A percentile compares a stretch with the other conserved stretches of the same genome.
Conservation (phyloP, 2,797 vertebrate species). For the Synaphobranchus kaupii region DNA sequence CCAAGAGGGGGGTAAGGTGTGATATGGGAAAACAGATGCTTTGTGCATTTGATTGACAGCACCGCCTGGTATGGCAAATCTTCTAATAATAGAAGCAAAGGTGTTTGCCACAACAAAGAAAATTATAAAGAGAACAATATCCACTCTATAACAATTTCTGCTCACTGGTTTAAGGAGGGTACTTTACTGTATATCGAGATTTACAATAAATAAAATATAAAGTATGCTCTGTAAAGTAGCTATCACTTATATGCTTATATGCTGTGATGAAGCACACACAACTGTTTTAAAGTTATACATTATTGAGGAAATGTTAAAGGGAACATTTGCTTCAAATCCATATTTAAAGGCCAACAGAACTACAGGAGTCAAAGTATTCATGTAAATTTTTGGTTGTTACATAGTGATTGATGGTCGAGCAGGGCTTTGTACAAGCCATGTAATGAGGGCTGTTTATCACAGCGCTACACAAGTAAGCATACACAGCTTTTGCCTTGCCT, state of each 20-base stretch:
- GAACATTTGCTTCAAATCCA: not conserved
- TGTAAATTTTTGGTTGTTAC: not conserved
- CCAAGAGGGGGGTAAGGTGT: not conserved
- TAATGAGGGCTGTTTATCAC: constrained; percentile 17
- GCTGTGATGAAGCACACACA: not conserved
- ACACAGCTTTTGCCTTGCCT: not conserved
- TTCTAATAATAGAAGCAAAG: constrained; percentile 42
- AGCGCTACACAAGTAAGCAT: not conserved
- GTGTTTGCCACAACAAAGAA: constrained; percentile 26
- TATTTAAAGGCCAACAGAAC: not conserved
- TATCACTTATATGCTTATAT: not conserved
- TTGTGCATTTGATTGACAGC: constrained; percentile 45
- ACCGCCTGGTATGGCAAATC: constrained; percentile 44
- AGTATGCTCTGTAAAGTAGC: not conserved
- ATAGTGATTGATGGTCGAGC: constrained; percentile 1
- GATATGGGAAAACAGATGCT: constrained; percentile 14
- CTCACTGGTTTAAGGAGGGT: not conserved
- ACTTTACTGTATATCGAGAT: not conserved
- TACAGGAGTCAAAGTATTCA: not conserved
- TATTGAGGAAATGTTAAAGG: not conserved
- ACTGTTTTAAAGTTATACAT: not conserved
- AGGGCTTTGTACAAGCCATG: not conserved
- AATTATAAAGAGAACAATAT: not conserved
- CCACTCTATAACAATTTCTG: not conserved
- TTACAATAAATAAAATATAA: not conserved